phyloP scores from a whole-genome alignment of 2,797 vertebrate species.

The Fistularia tabacaria region DNA sequence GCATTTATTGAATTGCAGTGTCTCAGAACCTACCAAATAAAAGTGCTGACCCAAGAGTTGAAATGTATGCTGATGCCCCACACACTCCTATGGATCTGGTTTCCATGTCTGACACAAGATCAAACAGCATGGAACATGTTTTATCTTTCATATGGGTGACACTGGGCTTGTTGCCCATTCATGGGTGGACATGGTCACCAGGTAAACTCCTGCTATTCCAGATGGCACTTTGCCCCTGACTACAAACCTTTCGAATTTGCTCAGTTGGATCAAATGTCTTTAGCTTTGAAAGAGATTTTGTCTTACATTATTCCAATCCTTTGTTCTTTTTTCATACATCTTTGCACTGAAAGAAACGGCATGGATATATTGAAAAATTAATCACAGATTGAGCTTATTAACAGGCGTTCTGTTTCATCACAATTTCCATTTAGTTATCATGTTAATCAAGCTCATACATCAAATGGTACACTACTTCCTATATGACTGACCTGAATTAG shows the following conservation, averaged over 20 bases:
- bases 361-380: constrained; percentile 15
- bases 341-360: neutral
- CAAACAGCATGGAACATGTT: constrained; percentile 39
- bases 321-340: constrained; percentile 4
- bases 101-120: constrained; percentile 21
- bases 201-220: constrained; percentile 37
- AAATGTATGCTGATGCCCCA: constrained; percentile 3
- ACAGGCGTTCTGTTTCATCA: constrained; percentile 13
- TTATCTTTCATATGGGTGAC: constrained; percentile 46
- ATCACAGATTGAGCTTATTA: constrained; percentile 16
- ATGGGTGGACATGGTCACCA: constrained; percentile 24
- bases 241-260: constrained; percentile 31
- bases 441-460: constrained; percentile 45
- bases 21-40: constrained; percentile 10
- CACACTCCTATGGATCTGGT: constrained; percentile 10
- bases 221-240: constrained; percentile 38
- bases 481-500: constrained; percentile 30
- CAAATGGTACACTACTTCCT: constrained; percentile 36
- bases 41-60: constrained; percentile 2
- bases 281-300: constrained; percentile 12
- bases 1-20: neutral
- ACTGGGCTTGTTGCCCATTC: constrained; percentile 37
- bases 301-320: constrained; percentile 10
- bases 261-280: constrained; percentile 17
- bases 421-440: constrained; percentile 26